These are phyloP conservation scores for Marisa cornuarietis DNA, from an alignment of 1,140 invertebrate genomes.

Conservation along the genomic window DNA sequence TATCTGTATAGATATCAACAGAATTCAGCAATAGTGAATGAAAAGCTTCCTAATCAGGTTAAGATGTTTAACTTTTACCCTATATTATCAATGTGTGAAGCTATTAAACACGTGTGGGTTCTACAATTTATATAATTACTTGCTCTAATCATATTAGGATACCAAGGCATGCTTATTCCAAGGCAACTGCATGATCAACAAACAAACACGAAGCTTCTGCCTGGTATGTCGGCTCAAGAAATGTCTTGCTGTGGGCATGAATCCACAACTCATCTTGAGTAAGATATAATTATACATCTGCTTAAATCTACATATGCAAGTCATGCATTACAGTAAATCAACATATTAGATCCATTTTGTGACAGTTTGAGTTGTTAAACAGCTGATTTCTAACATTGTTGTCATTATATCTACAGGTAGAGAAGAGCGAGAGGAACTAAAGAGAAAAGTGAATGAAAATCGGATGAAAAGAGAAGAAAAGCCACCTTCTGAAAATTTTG, in stretches of 20 bases:
- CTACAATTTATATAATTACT: neutral
- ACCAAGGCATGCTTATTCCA: slow-evolving; percentile 58
- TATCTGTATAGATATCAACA: too few relatives aligned
- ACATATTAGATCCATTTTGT: too few relatives aligned
- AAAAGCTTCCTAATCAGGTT: too few relatives aligned
- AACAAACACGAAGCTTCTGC: slow-evolving; percentile 91
- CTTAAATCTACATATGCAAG: neutral
- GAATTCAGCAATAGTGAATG: too few relatives aligned
- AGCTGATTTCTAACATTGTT: too few relatives aligned
- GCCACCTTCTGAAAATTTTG: too few relatives aligned
- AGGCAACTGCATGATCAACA: slow-evolving; percentile 88
- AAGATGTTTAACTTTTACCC: slow-evolving; percentile 70
- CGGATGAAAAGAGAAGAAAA: too few relatives aligned
- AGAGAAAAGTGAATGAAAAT: too few relatives aligned
- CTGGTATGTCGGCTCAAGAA: slow-evolving; percentile 94
- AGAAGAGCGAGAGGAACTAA: too few relatives aligned
- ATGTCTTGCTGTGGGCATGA: slow-evolving; percentile 92
- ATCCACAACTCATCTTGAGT: slow-evolving; percentile 87
- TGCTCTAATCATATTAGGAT: neutral
- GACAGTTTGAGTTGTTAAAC: too few relatives aligned
- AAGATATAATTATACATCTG: neutral
- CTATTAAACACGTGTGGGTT: too few relatives aligned
- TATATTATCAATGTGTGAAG: neutral
- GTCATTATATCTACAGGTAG: too few relatives aligned
- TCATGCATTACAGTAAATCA: neutral